Evolutionary conservation across 1,140 invertebrate species (phyloP).

Genomic region (Macrostomum lignano): DNA sequence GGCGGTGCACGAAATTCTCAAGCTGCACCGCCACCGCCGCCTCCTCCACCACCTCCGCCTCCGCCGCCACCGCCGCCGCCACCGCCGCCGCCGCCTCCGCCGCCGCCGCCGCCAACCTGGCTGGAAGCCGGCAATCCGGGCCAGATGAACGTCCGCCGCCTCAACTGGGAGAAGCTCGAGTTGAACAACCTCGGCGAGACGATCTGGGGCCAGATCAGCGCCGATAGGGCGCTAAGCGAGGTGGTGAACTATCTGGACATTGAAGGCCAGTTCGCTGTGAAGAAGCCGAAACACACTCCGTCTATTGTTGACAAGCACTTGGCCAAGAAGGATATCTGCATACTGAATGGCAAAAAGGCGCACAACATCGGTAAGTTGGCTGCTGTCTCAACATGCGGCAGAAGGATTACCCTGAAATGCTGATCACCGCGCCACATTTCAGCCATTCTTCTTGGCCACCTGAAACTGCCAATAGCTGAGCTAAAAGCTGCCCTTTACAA

Average conservation of each 20-base stretch:
- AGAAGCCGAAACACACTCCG: constrained; percentile 6
- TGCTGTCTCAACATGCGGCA: not conserved
- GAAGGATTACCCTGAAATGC: not conserved
- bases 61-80: no score
- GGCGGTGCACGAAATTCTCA: no score
- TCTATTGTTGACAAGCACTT: constrained; percentile 7
- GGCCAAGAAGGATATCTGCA: constrained; percentile 8
- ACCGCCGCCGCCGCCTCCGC: no score
- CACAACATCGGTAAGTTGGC: constrained; percentile 27
- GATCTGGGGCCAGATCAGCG: constrained; percentile 9
- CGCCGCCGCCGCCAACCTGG: no score
- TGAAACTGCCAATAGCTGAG: no score
- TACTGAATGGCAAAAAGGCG: constrained; percentile 21
- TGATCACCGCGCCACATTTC: not conserved
- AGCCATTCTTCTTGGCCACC: no score
- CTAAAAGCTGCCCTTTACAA: no score
- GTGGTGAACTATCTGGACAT: constrained; percentile 21
- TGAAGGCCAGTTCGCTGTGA: constrained; percentile 21
- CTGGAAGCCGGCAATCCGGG: not conserved
- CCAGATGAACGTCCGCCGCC: constrained; percentile 19
- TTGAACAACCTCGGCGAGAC: constrained; percentile 9
- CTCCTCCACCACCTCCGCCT: no score
- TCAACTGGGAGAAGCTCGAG: constrained; percentile 26
- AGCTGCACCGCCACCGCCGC: no score
- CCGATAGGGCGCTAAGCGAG: constrained; percentile 10